phyloP scores from a whole-genome alignment of 2,113 vertebrate species.

The Amazona vittata region DNA sequence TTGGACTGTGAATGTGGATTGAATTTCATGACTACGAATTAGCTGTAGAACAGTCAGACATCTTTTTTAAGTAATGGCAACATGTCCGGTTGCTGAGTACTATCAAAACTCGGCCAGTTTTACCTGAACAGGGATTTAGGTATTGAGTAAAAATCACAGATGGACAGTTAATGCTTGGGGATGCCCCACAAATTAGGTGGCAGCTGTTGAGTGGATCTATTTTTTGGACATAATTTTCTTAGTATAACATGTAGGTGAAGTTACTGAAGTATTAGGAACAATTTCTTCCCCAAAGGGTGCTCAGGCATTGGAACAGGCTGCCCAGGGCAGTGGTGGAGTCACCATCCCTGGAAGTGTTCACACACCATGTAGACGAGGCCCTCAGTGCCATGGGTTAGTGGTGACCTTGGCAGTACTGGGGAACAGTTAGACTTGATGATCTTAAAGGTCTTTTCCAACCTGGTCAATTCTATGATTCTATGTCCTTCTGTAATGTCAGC shows the following conservation, averaged over 20 bases:
- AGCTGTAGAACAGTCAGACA: neutral
- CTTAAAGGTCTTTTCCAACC: neutral
- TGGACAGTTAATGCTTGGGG: neutral
- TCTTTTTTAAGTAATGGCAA: neutral
- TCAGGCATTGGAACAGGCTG: neutral
- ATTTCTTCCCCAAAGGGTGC: neutral
- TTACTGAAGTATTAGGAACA: neutral
- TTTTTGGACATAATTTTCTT: neutral
- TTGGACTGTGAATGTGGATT: neutral
- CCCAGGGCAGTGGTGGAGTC: neutral
- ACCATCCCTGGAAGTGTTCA: neutral
- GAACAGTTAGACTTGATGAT: neutral
- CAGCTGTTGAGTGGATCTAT: neutral
- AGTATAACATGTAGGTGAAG: neutral
- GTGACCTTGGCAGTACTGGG: neutral
- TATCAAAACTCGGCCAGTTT: neutral
- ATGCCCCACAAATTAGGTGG: neutral
- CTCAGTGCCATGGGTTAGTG: neutral
- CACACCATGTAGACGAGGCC: neutral
- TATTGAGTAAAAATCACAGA: neutral
- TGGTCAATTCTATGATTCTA: neutral
- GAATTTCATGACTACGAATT: neutral
- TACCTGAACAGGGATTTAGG: neutral
- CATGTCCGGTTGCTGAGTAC: neutral
- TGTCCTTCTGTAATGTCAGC: neutral